Base-by-base conservation (phyloP, 2,113 vertebrate genomes). In the Brachypodius melanocephalos region DNA sequence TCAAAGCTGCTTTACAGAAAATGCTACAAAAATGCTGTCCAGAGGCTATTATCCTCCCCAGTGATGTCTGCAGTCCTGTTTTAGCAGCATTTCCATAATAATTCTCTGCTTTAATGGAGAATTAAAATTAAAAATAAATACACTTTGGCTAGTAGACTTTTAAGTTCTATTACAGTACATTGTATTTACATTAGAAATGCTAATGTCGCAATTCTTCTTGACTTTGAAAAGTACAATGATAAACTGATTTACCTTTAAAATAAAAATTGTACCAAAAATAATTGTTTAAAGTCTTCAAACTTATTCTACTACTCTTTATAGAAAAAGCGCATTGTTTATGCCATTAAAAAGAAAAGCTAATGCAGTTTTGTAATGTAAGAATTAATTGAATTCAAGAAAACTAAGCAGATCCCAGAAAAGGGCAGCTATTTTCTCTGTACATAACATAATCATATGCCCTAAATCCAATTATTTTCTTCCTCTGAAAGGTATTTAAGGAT, bases 91-190 rank as follows among this genome's bases (percentile, higher is more conserved):
- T 78, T 84, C 57, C 49, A 61, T 78, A 85, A 78, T 10, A 84
- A 72, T 57, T 58, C 46, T 69, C 51, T 36, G 8, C 43, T 89
- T 78, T 54, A 92, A 72, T 58, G 49, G 90, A 77, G 31, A 88
- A 81, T 32, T 63, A 80, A 68, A n/a, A n/a, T n/a, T 25, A 90
- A 85, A n/a, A 72, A 57, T 43, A 90, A 85, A 90, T 34, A 52
- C 10, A 65, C 15, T 67, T 20, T 45, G 52, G 63, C 48, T 71
- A 59, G 9, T 3, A 85, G 21, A 76, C 28, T 40, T 93, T 81
- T 52, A 65, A 72, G 29, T 68, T 83, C 54, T 52, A 55, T 24
- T 55, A 75, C 10, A 69, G 46, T 63, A 59, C 13, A 68, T 59
- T 84, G 54, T 59, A 77, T 87, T 71, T 74, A 46, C 26, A 65